Percentiles rank a stretch among this genome's conserved stretches.
These are phyloP conservation scores for Calosoma granatense DNA, from an alignment of 1,140 invertebrate genomes.

Conservation along the genomic window DNA sequence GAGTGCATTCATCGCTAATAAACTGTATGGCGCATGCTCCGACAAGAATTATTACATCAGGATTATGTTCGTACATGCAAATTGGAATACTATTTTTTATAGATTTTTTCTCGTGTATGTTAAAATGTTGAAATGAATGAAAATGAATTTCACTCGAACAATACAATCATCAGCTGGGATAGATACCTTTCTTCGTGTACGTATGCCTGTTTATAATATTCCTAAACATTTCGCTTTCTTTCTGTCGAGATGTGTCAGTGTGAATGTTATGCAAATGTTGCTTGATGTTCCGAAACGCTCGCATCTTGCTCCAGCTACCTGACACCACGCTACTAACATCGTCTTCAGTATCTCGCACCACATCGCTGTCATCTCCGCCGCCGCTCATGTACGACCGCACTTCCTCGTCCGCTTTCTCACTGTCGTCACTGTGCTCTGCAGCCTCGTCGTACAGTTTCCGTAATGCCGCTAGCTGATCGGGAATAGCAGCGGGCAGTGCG, in stretches of 20 bases:
- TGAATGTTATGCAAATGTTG: background rate
- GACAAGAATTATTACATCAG: too few relatives aligned
- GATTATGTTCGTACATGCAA: too few relatives aligned
- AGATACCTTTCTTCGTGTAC: constrained; percentile 3
- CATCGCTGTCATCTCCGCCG: constrained; percentile 13
- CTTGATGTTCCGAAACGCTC: constrained; percentile 25
- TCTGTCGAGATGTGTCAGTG: background rate
- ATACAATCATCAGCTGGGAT: too few relatives aligned
- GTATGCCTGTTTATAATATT: background rate
- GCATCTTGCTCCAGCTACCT: constrained; percentile 34
- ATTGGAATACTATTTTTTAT: too few relatives aligned
- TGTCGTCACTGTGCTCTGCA: constrained; percentile 27
- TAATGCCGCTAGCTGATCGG: constrained; percentile 30
- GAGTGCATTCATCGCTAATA: too few relatives aligned
- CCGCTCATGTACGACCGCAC: constrained; percentile 33
- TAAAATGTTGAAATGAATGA: too few relatives aligned
- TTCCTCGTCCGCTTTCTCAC: constrained; percentile 35
- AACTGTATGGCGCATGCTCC: too few relatives aligned
- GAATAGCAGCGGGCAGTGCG: too few relatives aligned
- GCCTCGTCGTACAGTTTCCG: constrained; percentile 33
- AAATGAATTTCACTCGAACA: constrained; percentile 5
- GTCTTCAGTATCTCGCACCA: constrained; percentile 15
- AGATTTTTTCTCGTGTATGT: too few relatives aligned
- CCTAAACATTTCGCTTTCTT: background rate
- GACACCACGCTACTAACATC: constrained; percentile 28